A percentile compares a stretch with the other conserved stretches of the same genome.
Evolutionary conservation across 2,113 vertebrate species (phyloP).

Genomic region (Sylvilagus bachmani): DNA sequence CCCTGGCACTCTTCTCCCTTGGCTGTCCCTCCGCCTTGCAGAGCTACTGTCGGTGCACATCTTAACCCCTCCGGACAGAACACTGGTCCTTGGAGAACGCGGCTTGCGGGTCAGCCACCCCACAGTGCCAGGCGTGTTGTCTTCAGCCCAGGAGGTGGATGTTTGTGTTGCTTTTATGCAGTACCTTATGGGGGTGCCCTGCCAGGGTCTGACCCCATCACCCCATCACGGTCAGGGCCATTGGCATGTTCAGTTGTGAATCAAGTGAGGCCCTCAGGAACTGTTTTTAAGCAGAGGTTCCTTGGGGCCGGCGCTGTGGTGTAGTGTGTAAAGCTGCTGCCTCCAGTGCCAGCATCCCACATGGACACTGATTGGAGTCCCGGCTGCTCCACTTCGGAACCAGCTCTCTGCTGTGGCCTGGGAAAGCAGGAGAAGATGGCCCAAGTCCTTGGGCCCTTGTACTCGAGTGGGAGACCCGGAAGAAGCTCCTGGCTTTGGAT

Average conservation of each 20-base stretch:
- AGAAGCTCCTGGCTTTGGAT: no score
- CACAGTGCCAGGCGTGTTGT: background rate
- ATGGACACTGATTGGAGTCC: no score
- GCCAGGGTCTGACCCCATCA: background rate
- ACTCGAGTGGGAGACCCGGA: no score
- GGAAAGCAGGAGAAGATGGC: no score
- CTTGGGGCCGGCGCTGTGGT: no score
- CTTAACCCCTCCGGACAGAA: background rate
- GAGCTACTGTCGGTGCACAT: background rate
- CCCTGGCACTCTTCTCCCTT: background rate
- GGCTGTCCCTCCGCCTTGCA: background rate
- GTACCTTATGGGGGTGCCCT: background rate
- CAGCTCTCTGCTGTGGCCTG: no score
- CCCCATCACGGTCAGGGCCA: background rate
- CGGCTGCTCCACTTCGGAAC: no score
- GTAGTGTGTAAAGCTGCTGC: no score
- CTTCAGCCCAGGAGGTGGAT: background rate
- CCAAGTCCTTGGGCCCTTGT: no score
- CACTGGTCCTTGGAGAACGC: background rate
- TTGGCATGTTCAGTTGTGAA: constrained; percentile 33
- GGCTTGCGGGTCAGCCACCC: background rate
- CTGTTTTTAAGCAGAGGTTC: background rate
- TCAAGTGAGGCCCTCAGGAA: constrained; percentile 12
- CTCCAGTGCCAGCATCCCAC: no score
- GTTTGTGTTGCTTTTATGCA: background rate